Conservation (phyloP, 2,113 vertebrate genomes). For the Dicerorhinus sumatrensis region DNA sequence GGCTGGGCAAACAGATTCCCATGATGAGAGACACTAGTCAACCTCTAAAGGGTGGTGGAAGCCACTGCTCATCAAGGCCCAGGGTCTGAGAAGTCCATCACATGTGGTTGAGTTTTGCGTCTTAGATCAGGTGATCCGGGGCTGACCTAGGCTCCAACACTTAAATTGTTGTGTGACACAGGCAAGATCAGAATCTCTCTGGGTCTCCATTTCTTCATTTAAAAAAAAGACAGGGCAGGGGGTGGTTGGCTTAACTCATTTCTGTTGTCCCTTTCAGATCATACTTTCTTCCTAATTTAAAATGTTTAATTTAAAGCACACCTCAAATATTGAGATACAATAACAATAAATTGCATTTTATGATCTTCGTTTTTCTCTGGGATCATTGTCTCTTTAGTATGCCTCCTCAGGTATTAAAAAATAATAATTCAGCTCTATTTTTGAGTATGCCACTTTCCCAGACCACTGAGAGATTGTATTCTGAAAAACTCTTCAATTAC, state of each 20-base stretch:
- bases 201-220: neutral
- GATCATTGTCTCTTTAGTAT: neutral
- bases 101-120: neutral
- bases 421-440: neutral
- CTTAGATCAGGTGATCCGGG: neutral
- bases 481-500: neutral
- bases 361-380: neutral
- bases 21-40: neutral
- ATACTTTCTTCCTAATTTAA: conserved; percentile 19
- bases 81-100: neutral
- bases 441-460: neutral
- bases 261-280: neutral
- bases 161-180: neutral
- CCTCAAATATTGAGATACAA: neutral
- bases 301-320: neutral
- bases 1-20: neutral
- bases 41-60: neutral
- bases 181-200: neutral
- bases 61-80: neutral
- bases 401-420: neutral
- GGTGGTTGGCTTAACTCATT: neutral
- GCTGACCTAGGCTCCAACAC: neutral
- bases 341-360: neutral
- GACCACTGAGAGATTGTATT: neutral
- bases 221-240: neutral